A percentile compares a stretch with the other conserved stretches of the same genome.
phyloP scores from a whole-genome alignment of 2,797 vertebrate genomes.

The Pantherophis vulpinus region DNA sequence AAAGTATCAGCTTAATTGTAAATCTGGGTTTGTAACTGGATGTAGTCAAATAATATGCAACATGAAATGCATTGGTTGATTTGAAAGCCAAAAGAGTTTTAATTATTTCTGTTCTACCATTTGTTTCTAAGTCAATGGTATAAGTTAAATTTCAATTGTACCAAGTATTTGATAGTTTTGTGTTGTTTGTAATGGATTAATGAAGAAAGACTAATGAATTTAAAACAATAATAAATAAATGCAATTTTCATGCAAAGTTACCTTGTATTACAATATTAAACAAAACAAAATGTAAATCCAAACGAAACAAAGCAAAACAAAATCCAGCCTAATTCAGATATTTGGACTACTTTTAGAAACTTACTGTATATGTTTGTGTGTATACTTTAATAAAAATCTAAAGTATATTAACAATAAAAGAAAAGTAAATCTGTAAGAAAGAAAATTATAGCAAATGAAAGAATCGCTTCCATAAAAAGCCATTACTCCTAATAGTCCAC shows the following conservation, averaged over 20 bases:
- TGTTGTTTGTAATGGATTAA: not conserved
- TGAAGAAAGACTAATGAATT: slow-evolving; percentile 14
- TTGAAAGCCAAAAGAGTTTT: slow-evolving; percentile 15
- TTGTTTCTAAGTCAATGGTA: slow-evolving; percentile 14
- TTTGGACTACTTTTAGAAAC: not conserved
- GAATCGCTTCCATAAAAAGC: not conserved
- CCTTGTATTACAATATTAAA: not conserved
- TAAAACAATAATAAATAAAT: slow-evolving; percentile 38
- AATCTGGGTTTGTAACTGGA: not conserved
- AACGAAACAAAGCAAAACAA: not conserved
- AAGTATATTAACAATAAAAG: not conserved
- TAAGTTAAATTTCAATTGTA: not conserved
- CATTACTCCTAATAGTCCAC: not conserved
- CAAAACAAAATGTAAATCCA: not conserved
- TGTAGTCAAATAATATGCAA: not conserved
- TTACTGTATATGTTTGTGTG: too few relatives aligned
- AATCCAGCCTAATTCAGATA: not conserved
- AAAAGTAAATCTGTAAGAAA: not conserved
- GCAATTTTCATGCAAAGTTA: not conserved
- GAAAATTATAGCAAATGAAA: not conserved
- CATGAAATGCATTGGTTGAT: not conserved
- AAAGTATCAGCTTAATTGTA: not conserved
- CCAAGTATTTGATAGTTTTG: slow-evolving; percentile 6
- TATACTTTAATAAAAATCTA: not conserved
- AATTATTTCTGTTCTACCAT: slow-evolving; percentile 23